Conservation (phyloP, 2,888 invertebrate species). For the Parnassius apollo region DNA sequence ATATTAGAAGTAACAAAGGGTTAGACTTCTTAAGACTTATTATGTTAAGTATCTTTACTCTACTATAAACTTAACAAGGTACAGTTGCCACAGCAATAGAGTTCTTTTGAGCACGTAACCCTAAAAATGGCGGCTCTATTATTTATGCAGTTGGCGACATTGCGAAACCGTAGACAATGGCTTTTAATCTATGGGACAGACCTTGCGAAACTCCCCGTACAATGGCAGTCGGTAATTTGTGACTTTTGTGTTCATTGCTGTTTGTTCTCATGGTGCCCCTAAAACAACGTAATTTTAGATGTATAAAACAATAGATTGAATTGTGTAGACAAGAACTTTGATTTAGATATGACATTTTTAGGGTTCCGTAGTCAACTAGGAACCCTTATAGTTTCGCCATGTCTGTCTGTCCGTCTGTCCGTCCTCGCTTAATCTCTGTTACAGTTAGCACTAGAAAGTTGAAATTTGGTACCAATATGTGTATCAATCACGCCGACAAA, state of each 20-base stretch:
- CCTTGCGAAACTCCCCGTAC: slow-evolving; percentile 32
- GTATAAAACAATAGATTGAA: slow-evolving; percentile 19
- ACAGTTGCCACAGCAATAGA: slow-evolving; percentile 12
- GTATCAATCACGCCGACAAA: too few relatives aligned
- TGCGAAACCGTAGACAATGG: slow-evolving; percentile 40
- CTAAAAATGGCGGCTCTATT: slow-evolving; percentile 19
- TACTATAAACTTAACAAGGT: too few relatives aligned
- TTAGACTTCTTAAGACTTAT: too few relatives aligned
- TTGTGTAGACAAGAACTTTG: slow-evolving; percentile 16
- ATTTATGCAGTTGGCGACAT: slow-evolving; percentile 33
- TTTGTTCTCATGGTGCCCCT: slow-evolving; percentile 35
- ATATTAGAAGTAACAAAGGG: too few relatives aligned
- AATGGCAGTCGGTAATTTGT: slow-evolving; percentile 33
- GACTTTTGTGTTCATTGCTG: slow-evolving; percentile 20
- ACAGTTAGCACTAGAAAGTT: too few relatives aligned
- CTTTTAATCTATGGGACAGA: slow-evolving; percentile 38
- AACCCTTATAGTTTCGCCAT: too few relatives aligned
- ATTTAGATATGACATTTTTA: too few relatives aligned
- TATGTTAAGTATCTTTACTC: too few relatives aligned
- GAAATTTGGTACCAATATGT: too few relatives aligned
- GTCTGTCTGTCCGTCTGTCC: too few relatives aligned
- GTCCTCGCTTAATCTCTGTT: too few relatives aligned
- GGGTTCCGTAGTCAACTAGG: too few relatives aligned
- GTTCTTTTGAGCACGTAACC: slow-evolving; percentile 15
- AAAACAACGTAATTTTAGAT: neutral